Percentiles rank a stretch among this genome's conserved stretches.
These are phyloP conservation scores for Pachypanchax playfairii DNA, from an alignment of 2,113 vertebrate species.

Conservation along the genomic window DNA sequence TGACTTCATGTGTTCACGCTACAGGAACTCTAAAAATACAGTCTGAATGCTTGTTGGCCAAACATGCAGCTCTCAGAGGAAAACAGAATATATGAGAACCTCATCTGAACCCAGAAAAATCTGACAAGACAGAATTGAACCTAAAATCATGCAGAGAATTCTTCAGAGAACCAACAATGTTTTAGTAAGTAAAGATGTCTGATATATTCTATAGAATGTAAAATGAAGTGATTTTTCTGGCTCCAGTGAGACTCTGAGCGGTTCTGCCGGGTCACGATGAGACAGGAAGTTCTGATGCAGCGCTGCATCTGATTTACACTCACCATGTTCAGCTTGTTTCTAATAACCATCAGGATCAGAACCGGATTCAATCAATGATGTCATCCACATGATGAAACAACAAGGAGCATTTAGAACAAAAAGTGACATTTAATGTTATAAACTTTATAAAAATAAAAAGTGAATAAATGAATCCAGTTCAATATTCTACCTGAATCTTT, in stretches of 20 bases:
- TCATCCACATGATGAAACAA: neutral
- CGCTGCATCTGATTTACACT: slow-evolving; percentile 17
- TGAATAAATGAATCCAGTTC: neutral
- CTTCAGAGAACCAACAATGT: no score
- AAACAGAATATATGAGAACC: slow-evolving; percentile 27
- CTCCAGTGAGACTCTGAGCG: slow-evolving; percentile 20
- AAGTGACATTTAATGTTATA: neutral
- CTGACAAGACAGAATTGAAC: neutral
- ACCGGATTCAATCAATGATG: slow-evolving; percentile 1
- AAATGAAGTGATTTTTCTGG: slow-evolving; percentile 22
- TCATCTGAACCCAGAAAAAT: slow-evolving; percentile 11
- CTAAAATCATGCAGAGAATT: no score
- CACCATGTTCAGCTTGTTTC: slow-evolving; percentile 1
- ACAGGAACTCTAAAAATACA: slow-evolving; percentile 25
- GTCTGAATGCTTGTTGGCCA: slow-evolving; percentile 21
- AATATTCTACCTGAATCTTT: neutral
- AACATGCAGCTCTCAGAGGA: slow-evolving; percentile 31
- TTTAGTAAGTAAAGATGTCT: no score
- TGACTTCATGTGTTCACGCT: slow-evolving; percentile 33
- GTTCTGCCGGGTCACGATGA: slow-evolving; percentile 8
- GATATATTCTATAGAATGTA: no score
- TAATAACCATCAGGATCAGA: slow-evolving; percentile 3
- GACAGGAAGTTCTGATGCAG: neutral
- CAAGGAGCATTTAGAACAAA: neutral
- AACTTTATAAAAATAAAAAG: neutral